phyloP scores from a whole-genome alignment of 2,888 invertebrate genomes.

The Crossocerus cetratus region DNA sequence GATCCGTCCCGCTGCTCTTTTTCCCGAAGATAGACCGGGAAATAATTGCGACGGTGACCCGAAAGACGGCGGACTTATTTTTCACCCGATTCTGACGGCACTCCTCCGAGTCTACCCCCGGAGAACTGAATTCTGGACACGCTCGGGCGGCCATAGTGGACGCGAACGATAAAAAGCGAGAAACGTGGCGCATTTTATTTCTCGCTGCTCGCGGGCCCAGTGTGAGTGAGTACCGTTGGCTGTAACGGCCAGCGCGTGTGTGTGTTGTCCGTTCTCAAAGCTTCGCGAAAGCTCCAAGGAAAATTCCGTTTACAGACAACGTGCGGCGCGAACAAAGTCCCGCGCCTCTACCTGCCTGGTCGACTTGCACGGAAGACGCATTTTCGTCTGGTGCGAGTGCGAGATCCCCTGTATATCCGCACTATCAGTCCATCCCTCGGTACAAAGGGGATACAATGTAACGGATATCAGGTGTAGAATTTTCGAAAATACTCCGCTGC shows the following conservation, averaged over 20 bases:
- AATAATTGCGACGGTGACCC: constrained; percentile 30
- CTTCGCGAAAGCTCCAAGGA: constrained; percentile 57
- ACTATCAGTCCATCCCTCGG: constrained; percentile 15
- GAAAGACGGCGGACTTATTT: constrained; percentile 26
- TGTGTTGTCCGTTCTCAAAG: constrained; percentile 54
- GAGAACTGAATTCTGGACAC: constrained; percentile 57
- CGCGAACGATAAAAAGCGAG: constrained; percentile 58
- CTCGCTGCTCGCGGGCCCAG: constrained; percentile 29
- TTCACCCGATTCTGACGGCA: constrained; percentile 47
- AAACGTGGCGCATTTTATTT: constrained; percentile 61
- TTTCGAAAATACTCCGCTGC: too few species aligned
- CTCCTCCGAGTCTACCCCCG: constrained; percentile 43
- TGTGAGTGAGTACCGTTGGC: too few species aligned
- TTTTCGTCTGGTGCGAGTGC: constrained; percentile 54
- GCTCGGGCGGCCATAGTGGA: constrained; percentile 59
- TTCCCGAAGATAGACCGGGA: background rate
- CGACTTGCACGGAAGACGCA: constrained; percentile 36
- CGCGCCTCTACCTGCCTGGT: constrained; percentile 15
- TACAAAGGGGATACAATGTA: background rate
- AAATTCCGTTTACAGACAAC: constrained; percentile 63
- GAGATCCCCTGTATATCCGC: constrained; percentile 32
- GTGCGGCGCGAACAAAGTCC: constrained; percentile 58
- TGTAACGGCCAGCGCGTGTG: background rate
- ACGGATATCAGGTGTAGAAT: too few species aligned
- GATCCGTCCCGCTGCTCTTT: too few species aligned